A percentile compares a stretch with the other conserved stretches of the same genome.
These are phyloP conservation scores for Rostratula benghalensis DNA, from an alignment of 2,113 vertebrate species.

Conservation along the genomic window DNA sequence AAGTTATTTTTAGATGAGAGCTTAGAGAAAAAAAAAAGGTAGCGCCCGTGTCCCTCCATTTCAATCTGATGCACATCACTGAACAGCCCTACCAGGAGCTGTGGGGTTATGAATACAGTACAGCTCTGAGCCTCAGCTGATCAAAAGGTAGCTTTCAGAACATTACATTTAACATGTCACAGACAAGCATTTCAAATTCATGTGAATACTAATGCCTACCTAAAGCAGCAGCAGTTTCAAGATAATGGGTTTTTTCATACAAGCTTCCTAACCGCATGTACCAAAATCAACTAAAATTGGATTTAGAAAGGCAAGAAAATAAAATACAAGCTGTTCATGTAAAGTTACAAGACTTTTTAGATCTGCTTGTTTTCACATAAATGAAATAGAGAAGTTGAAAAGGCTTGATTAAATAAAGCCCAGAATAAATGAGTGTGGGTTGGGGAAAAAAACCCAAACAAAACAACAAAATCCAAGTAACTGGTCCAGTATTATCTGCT, in stretches of 20 bases:
- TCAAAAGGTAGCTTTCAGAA: background rate
- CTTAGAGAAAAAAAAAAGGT: background rate
- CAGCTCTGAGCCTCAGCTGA: background rate
- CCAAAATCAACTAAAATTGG: background rate
- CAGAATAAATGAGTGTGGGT: background rate
- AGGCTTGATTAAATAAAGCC: background rate
- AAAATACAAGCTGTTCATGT: background rate
- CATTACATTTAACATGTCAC: background rate
- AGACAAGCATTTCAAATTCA: background rate
- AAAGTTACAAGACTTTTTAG: background rate
- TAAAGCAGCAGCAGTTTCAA: background rate
- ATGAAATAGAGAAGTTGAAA: background rate
- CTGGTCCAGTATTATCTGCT: background rate
- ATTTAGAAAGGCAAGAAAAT: background rate
- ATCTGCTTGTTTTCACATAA: background rate
- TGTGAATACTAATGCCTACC: background rate
- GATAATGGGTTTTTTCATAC: background rate
- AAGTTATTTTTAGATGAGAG: background rate
- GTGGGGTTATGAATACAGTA: background rate
- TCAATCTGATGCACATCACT: background rate
- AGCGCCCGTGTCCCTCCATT: background rate
- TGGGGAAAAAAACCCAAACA: background rate
- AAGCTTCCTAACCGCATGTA: background rate
- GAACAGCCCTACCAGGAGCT: background rate
- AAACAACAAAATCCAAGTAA: background rate